Evolutionary conservation across 2,797 vertebrate genomes (phyloP).

Genomic region (Adelosebastes latens): DNA sequence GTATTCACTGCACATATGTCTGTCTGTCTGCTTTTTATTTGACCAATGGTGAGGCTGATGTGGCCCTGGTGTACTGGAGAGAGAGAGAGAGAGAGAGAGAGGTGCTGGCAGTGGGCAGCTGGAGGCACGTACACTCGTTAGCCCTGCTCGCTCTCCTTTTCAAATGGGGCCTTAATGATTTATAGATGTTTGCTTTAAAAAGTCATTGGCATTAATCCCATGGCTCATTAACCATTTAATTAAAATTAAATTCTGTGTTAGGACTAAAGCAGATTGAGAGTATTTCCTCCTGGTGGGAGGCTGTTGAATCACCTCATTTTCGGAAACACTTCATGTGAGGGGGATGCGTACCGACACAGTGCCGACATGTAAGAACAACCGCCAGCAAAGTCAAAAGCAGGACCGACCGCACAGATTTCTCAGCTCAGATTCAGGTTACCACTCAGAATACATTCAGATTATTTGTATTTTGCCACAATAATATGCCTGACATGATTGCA

Average conservation of each 20-base stretch:
- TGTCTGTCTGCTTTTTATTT: constrained; percentile 35
- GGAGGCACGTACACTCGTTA: constrained; percentile 77
- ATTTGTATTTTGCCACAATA: background rate
- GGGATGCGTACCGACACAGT: constrained; percentile 63
- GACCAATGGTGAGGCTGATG: constrained; percentile 40
- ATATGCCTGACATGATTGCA: background rate
- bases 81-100: background rate
- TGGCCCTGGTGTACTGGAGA: constrained; percentile 16
- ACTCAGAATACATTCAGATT: background rate
- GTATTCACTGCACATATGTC: constrained; percentile 42
- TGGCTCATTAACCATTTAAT: constrained; percentile 91
- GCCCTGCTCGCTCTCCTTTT: constrained; percentile 72
- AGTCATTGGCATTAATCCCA: constrained; percentile 90
- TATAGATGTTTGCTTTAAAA: constrained; percentile 91
- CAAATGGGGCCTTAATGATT: constrained; percentile 86
- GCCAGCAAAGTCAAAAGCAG: constrained; percentile 19
- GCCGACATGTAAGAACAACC: constrained; percentile 59
- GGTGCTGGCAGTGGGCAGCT: constrained; percentile 61
- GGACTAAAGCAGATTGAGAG: constrained; percentile 86
- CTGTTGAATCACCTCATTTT: constrained; percentile 81
- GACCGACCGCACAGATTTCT: constrained; percentile 4
- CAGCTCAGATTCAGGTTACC: background rate
- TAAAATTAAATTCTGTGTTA: constrained; percentile 89
- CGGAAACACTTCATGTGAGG: constrained; percentile 72
- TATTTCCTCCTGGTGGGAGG: constrained; percentile 83